Percentiles rank a stretch among this genome's conserved stretches.
Conservation (phyloP, 2,113 vertebrate species). For the Thryonomys swinderianus region DNA sequence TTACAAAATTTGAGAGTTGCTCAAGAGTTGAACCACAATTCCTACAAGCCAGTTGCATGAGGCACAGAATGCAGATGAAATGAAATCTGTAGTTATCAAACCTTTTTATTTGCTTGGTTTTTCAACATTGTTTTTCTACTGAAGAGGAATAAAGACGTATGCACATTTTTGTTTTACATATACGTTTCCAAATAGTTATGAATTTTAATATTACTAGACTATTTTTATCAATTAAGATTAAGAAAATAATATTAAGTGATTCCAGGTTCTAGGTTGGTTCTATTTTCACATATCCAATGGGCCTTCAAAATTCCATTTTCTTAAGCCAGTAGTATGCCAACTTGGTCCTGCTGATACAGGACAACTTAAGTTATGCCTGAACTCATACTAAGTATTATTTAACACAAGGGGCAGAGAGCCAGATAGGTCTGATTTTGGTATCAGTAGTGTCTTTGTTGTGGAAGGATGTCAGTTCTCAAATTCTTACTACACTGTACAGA, state of each 20-base stretch:
- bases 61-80: neutral
- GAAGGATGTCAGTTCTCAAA: slow-evolving; percentile 82
- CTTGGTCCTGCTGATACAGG: too few relatives aligned
- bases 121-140: slow-evolving; percentile 26
- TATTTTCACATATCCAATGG: slow-evolving; percentile 46
- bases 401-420: slow-evolving; percentile 75
- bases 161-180: neutral
- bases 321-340: slow-evolving; percentile 63
- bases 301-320: slow-evolving; percentile 73
- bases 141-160: neutral
- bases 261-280: neutral
- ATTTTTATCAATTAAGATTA: slow-evolving; percentile 6
- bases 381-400: slow-evolving; percentile 76
- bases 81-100: slow-evolving; percentile 18
- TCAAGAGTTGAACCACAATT: neutral
- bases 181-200: slow-evolving; percentile 3
- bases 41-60: neutral
- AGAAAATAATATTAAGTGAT: slow-evolving; percentile 18
- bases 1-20: slow-evolving; percentile 12
- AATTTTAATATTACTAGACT: slow-evolving; percentile 47
- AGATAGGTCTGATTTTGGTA: slow-evolving; percentile 79
- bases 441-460: slow-evolving; percentile 85
- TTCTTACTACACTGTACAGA: slow-evolving; percentile 74
- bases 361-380: slow-evolving; percentile 74
- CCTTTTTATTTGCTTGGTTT: neutral